Evolutionary conservation across 2,888 invertebrate species (phyloP), one percentile per base, ranked within the genome.

Genomic region (Cotesia congregata): DNA sequence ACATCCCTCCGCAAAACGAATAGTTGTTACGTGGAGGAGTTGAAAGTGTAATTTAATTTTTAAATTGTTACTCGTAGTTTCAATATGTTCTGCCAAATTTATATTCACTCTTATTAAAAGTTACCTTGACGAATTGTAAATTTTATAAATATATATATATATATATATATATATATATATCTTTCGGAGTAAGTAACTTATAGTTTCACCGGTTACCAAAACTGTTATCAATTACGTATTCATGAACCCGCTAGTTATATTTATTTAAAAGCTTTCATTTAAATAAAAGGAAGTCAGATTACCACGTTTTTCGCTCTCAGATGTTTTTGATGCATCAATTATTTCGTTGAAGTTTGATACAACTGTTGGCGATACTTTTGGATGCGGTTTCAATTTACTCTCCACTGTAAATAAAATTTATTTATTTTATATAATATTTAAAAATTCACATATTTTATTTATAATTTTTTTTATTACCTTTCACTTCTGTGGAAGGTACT

Each of bases 311-410:
- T 84, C 86, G 67, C 83, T 80, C 6, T 82, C 80, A 64, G 85
- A 83, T 74, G 85, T 81, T 71, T 86, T 84, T 6, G 88, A 87
- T 60, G 85, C 82, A 77, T 85, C 86, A 6, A 86, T 82, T 70
- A 87, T 83, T 76, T 88, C 86, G 75, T 87, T 86, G 64, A 83
- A 82, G 68, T 82, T 85, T 1, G 86, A 84, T 60, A 81, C 82
- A 6, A 82, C 41, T 68, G 85, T 88, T 12, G 87, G 82, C 1
- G 82, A 75, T 12, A 83, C 80, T 81, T 83, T 85, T 70, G 84
- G 85, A 70, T 83, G 82, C 6, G 83, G 83, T 76, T 85, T 83
- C 74, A 83, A 84, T 74, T 82, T 85, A 70, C 83, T 86, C 72
- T 86, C 86, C 74, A 83, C 86, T 86, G 79, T 60, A 84, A 71